Evolutionary conservation across 2,797 vertebrate species (phyloP).

Genomic region (Erethizon dorsatum): DNA sequence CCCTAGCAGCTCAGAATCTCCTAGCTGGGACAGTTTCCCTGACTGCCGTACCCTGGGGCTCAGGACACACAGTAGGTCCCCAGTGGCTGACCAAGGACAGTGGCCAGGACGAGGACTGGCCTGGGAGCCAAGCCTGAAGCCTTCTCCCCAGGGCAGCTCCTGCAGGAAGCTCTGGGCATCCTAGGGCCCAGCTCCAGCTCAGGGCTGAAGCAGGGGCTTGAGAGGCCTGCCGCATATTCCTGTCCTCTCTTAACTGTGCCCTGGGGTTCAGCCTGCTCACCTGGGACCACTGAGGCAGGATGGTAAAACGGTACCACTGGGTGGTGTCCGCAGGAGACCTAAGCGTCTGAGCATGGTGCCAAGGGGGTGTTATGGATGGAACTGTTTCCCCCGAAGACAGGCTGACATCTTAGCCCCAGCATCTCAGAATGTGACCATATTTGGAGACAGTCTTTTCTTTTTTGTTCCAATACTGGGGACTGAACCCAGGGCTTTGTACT

Average conservation of each 20-base stretch:
- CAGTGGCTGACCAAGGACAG: rapidly evolving
- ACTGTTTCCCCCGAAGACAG: too few relatives aligned
- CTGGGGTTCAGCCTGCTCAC: not conserved
- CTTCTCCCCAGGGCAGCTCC: not conserved
- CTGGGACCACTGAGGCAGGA: not conserved
- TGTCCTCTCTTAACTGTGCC: not conserved
- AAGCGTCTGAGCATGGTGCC: not conserved
- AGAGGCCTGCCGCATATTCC: too few relatives aligned
- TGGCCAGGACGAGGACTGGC: not conserved
- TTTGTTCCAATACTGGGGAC: not conserved
- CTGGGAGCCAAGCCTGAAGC: not conserved
- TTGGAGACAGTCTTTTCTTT: not conserved
- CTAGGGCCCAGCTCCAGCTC: not conserved
- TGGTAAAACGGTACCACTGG: not conserved
- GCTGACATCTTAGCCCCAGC: rapidly evolving
- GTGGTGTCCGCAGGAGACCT: not conserved
- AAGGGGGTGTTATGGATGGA: not conserved
- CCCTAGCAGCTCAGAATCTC: not conserved
- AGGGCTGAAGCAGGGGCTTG: not conserved
- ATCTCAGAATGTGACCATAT: not conserved
- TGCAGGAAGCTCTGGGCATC: not conserved
- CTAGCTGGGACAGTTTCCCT: not conserved
- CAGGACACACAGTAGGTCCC: not conserved
- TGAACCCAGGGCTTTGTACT: not conserved
- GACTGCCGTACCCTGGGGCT: rapidly evolving